Conservation (phyloP, 1,140 invertebrate species). For the Tetramorium alpestre region DNA sequence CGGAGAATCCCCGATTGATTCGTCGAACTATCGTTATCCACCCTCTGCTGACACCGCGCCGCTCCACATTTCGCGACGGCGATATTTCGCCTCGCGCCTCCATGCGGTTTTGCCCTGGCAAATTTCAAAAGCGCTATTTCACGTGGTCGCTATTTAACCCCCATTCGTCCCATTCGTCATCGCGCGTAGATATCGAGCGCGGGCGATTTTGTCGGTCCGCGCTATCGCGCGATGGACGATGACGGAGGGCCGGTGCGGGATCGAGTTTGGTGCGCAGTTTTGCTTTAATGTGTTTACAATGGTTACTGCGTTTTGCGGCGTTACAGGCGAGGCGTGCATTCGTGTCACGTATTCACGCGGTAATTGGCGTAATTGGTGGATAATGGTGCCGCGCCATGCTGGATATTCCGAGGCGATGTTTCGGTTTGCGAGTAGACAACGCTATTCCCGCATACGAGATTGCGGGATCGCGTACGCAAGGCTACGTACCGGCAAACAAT, state of each 20-base stretch:
- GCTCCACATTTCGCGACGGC: slow-evolving; percentile 37
- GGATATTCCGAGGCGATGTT: slow-evolving; percentile 57
- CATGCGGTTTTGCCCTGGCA: slow-evolving; percentile 29
- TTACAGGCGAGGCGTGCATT: slow-evolving; percentile 34
- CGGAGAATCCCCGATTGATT: slow-evolving; percentile 43
- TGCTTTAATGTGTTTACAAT: slow-evolving; percentile 60
- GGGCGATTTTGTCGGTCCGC: slow-evolving; percentile 1
- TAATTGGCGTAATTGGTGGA: slow-evolving; percentile 60
- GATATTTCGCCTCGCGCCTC: neutral
- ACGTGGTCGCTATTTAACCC: slow-evolving; percentile 41
- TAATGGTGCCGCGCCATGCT: slow-evolving; percentile 44
- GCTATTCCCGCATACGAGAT: neutral
- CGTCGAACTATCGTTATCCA: slow-evolving; percentile 51
- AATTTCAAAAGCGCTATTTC: slow-evolving; percentile 55
- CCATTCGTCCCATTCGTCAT: slow-evolving; percentile 52
- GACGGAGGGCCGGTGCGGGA: slow-evolving; percentile 23
- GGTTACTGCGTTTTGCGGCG: slow-evolving; percentile 48
- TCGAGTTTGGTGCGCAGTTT: slow-evolving; percentile 24
- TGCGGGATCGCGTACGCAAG: neutral
- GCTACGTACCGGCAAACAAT: slow-evolving; percentile 10
- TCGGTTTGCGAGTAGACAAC: slow-evolving; percentile 55
- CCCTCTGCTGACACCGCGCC: slow-evolving; percentile 18
- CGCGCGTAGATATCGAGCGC: neutral
- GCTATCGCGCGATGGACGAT: slow-evolving; percentile 17
- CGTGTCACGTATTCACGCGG: slow-evolving; percentile 55